Evolutionary conservation across 1,140 invertebrate species (phyloP), one percentile per base, ranked within the genome.

Genomic region (Hyposmocoma kahamanoa): DNA sequence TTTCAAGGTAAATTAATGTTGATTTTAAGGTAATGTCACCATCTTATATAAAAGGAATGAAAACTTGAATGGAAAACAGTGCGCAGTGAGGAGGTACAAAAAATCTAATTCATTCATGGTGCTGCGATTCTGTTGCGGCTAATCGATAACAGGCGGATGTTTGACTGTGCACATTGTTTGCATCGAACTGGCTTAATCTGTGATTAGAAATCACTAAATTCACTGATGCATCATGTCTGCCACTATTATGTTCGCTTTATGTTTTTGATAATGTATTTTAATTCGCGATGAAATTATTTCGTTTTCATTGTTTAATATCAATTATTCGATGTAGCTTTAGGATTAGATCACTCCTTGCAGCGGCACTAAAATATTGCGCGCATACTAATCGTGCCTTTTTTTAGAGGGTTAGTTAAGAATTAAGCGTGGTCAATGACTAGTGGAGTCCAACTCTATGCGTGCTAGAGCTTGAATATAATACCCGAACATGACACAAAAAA

Each of bases 111-210:
- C 72, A 72, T 73, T 69, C 59, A 75, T 63, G 41, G 39, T 46
- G 32, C 13, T 17, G 18, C 32, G 32, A 6, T 36, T 36, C 10
- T 10, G 10, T 10, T 2, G 32, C 32, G 32, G 15, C 13, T n/a
- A 36, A 10, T 32, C 67, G 75, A 82, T 79, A 79, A 76, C 67
- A 43, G 32, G 69, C 78, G 78, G 75, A 82, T 82, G 73, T 79
- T 77, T 77, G 67, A 64, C 62, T 56, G 67, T 62, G 66, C 59
- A 62, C 66, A 81, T 81, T 81, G 71, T 77, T 74, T 57, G 42
- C 32, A 36, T 17, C 3, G 28, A 36, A 17, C n/a, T 6, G 8
- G 13, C 18, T 4, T 9, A 9, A 9, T 36, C 8, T 15, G 32
- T 36, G 32, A 36, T 36, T 36, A 1, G 6, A 30, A 30, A 30